Base-by-base conservation (phyloP, 2,888 invertebrate species). In the Trachelus stipa region DNA sequence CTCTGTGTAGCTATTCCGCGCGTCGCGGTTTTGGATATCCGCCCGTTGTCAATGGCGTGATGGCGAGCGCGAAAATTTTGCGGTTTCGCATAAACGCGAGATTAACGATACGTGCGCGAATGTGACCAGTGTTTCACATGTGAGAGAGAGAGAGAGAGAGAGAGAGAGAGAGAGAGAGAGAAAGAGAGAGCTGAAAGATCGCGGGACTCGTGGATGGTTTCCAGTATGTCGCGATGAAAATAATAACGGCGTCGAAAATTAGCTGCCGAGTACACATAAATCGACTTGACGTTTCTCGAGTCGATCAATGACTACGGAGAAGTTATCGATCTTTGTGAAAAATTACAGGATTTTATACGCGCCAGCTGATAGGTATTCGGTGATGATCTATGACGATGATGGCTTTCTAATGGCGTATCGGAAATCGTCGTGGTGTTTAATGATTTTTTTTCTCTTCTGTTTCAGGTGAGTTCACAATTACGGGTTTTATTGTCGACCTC, bases 381-480 rank as follows among this genome's bases (percentile, higher is more conserved):
- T 9, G 56, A 56, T 23, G 56, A 56, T 56, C 23, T 56, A 56
- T 56, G 56, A 56, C 56, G 23, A 56, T 56, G 56, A 56, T 56
- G 9, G 23, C 56, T 56, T 56, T 23, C 56, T 56, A 56, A 56
- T 56, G 56, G 23, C 23, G 9, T 23, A 23, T 56, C 56, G 56
- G 23, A 23, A 35, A 75, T 75, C 12, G 31, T 56, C 12, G 0
- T 40, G 30, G 23, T 31, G 11, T 56, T 56, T 56, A 34, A 34
- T 34, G 11, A 34, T 34, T 73, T 31, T 12, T 75, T 30, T 68
- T 31, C 56, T 12, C 30, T 34, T 82, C 75, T 81, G 81, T 85
- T 85, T 34, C 81, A 85, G 85, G 85, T 85, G 80, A 85, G 85
- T 80, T 75, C 80, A 73, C 73, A 71, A 23, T 56, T 56, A 56